Base-by-base conservation (phyloP, 2,113 vertebrate genomes). In the Pelecanus crispus region DNA sequence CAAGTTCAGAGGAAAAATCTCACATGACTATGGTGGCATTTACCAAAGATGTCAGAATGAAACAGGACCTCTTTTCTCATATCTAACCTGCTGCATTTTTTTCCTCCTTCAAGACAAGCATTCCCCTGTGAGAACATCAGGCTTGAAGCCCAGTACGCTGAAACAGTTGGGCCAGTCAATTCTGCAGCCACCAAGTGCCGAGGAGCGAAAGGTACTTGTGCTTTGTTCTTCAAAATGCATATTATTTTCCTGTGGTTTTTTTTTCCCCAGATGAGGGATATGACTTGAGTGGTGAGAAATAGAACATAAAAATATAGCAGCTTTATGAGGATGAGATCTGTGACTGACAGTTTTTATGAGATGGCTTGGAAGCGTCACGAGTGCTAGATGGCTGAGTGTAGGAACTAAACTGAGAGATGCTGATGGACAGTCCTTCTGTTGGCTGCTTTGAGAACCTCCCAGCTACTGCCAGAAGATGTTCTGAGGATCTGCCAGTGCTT, bases 141-240 rank as follows among this genome's bases (percentile, higher is more conserved):
- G 98, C 89, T 98, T 99, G 92, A 99, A 99, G 96, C 98, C 99
- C 79, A 99, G 98, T 95, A 99, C 98, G 0, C 90, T 99, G 97
- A 99, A 98, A 91, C 98, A 99, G n/a, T 94, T 99, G 86, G 98
- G 98, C n/a, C 98, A 98, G 79, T 88, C 98, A 3, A 32, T 98
- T 65, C 94, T 98, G 32, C 98, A 98, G 79, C 92, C 97, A 3
- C 55, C 96, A 16, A 56, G 68, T 63, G 62, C 84, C 0, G 88
- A 95, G 66, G 98, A 98, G 25, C 92, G 6, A 62, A 98, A 98
- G 98, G 98, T 98, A 96, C 90, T 49, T 56, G 0, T 17, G 28
- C 44, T 40, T 91, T 84, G 63, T 86, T 78, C 36, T 68, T 45
- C n/a, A 49, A 49, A 82, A 88, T 86, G 17, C 14, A 5, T 42